Evolutionary conservation across 2,797 vertebrate genomes (phyloP), one percentile per base, ranked within the genome.

Genomic region (Caiman crocodilus): DNA sequence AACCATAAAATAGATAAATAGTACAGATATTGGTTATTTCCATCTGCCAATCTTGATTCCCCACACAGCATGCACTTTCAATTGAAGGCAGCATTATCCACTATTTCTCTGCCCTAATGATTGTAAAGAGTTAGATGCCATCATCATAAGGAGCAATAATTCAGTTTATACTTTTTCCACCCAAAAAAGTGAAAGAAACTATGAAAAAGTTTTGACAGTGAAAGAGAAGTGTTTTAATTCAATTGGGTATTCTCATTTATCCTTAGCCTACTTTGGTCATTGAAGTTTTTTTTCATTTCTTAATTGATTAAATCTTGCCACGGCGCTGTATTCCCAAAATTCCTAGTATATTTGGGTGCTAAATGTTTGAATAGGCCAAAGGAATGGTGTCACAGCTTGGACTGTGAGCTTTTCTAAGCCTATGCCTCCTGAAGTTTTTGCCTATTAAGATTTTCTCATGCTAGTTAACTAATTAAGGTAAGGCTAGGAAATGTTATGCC

Each of bases 211-310:
- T 95, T 85, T 95, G 65, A 65, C 87, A 91, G 88, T 93, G 93
- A 92, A 96, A 85, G 78, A 76, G 82, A 78, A 76, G 30, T 67
- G 9, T 4, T 91, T 92, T 82, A 94, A 94, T 92, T 94, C 90
- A 91, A 60, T 92, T 84, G 14, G 16, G 10, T 76, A 89, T 25
- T 87, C 25, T 84, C 28, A 21, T 69, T 93, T 91, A 85, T 92
- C 91, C 77, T 60, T 83, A 89, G 87, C 91, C 32, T 86, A 76
- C 56, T 25, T 35, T 8, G 61, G 2, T 80, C 55, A 85, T 88
- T 75, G 42, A 91, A 23, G 78, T 94, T n/a, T 23, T 55, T 56
- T 26, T 80, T 16, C 82, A 82, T 82, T 85, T 96, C 84, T 84
- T n/a, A 79, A 21, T 14, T 73, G 79, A 61, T 67, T 69, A 35